Evolutionary conservation across 1,140 invertebrate genomes (phyloP), one percentile per base, ranked within the genome.

Genomic region (Holotrichia oblita): DNA sequence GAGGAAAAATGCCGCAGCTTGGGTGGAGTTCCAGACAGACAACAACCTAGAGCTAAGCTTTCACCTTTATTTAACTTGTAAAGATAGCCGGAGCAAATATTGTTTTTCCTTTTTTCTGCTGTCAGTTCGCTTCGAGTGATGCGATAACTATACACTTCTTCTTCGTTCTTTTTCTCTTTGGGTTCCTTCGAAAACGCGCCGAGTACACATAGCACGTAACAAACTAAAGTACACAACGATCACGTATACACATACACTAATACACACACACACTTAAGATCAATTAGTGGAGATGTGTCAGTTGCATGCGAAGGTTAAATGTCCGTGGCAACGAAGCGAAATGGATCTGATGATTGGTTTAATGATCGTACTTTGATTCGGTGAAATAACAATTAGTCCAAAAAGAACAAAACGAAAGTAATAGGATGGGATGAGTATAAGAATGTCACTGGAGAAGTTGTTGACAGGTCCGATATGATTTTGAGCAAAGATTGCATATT

Each of bases 11-110:
- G 61, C 61, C 61, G 14, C 1, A 27, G 20, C 61, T 27, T 24
- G 61, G 61, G 20, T 24, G 61, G 22, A 27, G 20, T 9, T 7
- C 61, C 61, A 27, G 20, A 34, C 61, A 22, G 61, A 34, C 61
- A 69, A 69, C 61, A 17, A 27, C 20, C 27, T 69, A 24, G 22
- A 34, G 61, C 61, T 69, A 69, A 69, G 61, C 61, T 69, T 69
- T 69, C 61, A 69, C 61, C 61, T 69, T 69, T 69, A 69, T 69
- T 69, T 69, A 69, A 69, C 61, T 22, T 69, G 61, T 69, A 69
- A 69, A 69, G 61, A 69, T 69, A 69, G 61, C 61, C 61, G 20
- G 61, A 12, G 61, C 27, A 69, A 69, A 69, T 14, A 34, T 69
- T 69, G 61, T 69, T 69, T 69, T 69, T 69, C 3, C 22, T 34